Percentiles rank a stretch among this genome's conserved stretches.
These are phyloP conservation scores for Troides aeacus DNA, from an alignment of 2,888 invertebrate genomes.

Conservation along the genomic window DNA sequence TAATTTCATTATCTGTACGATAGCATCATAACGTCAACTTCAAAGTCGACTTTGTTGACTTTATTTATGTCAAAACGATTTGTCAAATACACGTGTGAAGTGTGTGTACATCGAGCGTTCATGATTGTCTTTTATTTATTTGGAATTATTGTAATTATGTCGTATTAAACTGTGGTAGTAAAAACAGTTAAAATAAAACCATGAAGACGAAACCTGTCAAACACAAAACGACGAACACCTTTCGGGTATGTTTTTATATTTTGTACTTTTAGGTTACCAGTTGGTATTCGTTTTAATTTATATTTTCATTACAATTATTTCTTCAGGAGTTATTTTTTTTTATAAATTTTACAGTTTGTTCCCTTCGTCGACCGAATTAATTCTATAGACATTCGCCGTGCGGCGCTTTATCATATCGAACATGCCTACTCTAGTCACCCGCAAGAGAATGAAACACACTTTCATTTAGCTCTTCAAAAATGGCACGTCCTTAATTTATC, in stretches of 20 bases:
- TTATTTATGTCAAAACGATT: conserved; percentile 18
- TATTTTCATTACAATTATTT: background rate
- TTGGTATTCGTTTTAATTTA: conserved; percentile 3
- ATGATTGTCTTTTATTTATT: background rate
- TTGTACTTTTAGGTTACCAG: conserved; percentile 30
- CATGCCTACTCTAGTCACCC: conserved; percentile 87
- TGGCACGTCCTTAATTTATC: conserved; percentile 95
- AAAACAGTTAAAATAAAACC: conserved; percentile 38
- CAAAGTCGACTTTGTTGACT: conserved; percentile 38
- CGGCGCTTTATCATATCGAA: conserved; percentile 91
- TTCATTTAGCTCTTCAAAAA: conserved; percentile 90
- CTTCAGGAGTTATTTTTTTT: conserved; percentile 20
- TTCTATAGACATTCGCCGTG: conserved; percentile 88
- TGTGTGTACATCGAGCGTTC: background rate
- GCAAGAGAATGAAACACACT: conserved; percentile 87
- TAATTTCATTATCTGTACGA: too few species aligned
- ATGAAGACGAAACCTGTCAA: conserved; percentile 87
- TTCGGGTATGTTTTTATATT: conserved; percentile 83
- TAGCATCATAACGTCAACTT: conserved; percentile 34
- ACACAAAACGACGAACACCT: conserved; percentile 88
- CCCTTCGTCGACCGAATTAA: conserved; percentile 93
- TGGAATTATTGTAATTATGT: background rate
- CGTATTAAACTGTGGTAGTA: conserved; percentile 10
- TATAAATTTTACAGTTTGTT: conserved; percentile 83
- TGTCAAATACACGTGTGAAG: conserved; percentile 26